These are phyloP conservation scores for Alca torda DNA, from an alignment of 2,797 vertebrate species.

Conservation along the genomic window DNA sequence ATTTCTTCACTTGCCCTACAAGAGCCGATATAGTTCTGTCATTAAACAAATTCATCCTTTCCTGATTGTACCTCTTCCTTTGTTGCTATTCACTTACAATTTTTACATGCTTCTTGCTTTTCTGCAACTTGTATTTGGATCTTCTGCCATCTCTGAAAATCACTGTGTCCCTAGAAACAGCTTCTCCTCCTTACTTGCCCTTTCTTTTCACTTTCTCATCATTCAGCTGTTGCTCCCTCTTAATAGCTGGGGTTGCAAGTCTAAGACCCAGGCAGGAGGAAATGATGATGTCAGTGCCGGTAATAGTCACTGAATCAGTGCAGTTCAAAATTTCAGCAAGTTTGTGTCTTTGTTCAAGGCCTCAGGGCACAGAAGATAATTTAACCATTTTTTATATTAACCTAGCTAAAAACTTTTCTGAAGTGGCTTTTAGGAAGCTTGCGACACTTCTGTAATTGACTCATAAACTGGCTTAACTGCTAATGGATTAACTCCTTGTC, in stretches of 20 bases:
- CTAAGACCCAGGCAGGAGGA: neutral
- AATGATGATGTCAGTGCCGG: neutral
- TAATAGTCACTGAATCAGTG: neutral
- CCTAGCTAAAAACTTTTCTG: neutral
- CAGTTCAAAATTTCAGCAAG: neutral
- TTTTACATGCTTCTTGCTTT: neutral
- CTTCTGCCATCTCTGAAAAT: neutral
- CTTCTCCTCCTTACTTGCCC: neutral
- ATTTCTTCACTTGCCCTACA: neutral
- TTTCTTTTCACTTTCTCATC: neutral
- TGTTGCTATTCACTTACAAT: neutral
- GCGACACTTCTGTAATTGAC: neutral
- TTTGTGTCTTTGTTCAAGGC: neutral
- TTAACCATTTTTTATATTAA: slow-evolving; percentile 2
- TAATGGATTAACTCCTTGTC: slow-evolving; percentile 38
- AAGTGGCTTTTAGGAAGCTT: slow-evolving; percentile 38
- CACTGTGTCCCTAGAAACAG: neutral
- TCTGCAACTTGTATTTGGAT: neutral
- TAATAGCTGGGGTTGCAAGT: neutral
- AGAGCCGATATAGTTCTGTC: neutral
- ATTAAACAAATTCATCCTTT: neutral
- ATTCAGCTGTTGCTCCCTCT: neutral
- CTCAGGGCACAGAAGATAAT: neutral
- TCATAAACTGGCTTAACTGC: slow-evolving; percentile 23
- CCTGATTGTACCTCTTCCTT: neutral